phyloP scores from a whole-genome alignment of 2,797 vertebrate genomes.

The Periparus ater region DNA sequence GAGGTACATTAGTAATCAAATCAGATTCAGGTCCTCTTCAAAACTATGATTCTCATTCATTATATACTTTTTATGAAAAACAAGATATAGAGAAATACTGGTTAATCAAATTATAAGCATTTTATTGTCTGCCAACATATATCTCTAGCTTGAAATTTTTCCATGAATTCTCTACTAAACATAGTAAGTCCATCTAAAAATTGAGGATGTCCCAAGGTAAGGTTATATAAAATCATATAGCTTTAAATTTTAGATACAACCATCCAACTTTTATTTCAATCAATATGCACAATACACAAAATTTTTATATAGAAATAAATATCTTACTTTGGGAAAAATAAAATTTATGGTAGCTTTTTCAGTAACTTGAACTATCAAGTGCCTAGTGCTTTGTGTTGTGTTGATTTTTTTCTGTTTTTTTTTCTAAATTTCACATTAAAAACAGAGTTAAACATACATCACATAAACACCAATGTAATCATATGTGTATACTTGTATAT shows the following conservation, averaged over 20 bases:
- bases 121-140: neutral
- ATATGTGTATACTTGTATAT: neutral
- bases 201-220: neutral
- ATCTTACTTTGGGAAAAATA: neutral
- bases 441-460: neutral
- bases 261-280: neutral
- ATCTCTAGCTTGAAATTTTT: neutral
- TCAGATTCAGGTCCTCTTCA: neutral
- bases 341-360: neutral
- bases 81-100: neutral
- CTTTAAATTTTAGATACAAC: neutral
- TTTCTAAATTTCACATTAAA: neutral
- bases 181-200: neutral
- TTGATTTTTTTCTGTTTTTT: accelerated
- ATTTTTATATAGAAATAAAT: neutral
- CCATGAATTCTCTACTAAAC: neutral
- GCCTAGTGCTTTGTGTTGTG: neutral
- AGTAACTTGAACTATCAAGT: neutral
- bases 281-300: neutral
- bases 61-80: neutral
- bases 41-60: neutral
- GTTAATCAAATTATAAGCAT: neutral
- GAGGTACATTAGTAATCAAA: neutral
- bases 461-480: neutral
- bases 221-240: neutral